Percentiles rank a stretch among this genome's conserved stretches.
Conservation (phyloP, 2,113 vertebrate species). For the Anhinga rufa region DNA sequence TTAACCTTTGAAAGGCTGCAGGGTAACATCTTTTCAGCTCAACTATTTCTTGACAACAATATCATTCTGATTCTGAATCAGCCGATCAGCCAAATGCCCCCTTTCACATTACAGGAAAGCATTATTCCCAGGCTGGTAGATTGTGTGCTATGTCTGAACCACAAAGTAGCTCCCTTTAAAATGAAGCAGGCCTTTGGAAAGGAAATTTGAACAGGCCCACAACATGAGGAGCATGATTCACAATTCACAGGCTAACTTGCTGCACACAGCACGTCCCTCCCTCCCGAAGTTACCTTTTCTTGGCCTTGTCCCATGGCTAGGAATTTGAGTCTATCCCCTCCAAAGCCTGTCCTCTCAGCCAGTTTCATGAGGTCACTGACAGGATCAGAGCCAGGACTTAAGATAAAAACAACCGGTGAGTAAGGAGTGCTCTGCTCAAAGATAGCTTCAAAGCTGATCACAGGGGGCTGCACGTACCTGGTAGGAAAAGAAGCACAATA, state of each 20-base stretch:
- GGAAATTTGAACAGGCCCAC: not conserved
- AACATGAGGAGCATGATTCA: not conserved
- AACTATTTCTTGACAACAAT: not conserved
- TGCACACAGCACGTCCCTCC: not conserved
- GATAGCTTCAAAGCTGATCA: slow-evolving; percentile 89
- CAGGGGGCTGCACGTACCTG: slow-evolving; percentile 94
- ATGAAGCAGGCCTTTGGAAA: not conserved
- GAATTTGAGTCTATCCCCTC: slow-evolving; percentile 84
- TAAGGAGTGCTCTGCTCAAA: slow-evolving; percentile 87
- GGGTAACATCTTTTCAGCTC: not conserved
- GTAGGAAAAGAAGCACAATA: not conserved
- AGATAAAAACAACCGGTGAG: slow-evolving; percentile 92
- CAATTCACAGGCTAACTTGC: not conserved
- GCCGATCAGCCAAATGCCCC: not conserved
- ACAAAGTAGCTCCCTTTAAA: not conserved
- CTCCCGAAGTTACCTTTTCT: slow-evolving; percentile 79
- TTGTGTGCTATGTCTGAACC: not conserved
- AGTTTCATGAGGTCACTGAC: slow-evolving; percentile 90
- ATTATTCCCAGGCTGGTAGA: not conserved
- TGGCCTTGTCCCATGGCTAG: slow-evolving; percentile 98
- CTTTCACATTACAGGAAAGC: not conserved
- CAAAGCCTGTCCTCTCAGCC: slow-evolving; percentile 83
- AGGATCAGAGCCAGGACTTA: slow-evolving; percentile 93
- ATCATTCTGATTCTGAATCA: not conserved
- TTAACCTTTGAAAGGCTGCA: not conserved